Evolutionary conservation across 2,113 vertebrate species (phyloP), one percentile per base, ranked within the genome.

Genomic region (Eudorcas thomsonii): DNA sequence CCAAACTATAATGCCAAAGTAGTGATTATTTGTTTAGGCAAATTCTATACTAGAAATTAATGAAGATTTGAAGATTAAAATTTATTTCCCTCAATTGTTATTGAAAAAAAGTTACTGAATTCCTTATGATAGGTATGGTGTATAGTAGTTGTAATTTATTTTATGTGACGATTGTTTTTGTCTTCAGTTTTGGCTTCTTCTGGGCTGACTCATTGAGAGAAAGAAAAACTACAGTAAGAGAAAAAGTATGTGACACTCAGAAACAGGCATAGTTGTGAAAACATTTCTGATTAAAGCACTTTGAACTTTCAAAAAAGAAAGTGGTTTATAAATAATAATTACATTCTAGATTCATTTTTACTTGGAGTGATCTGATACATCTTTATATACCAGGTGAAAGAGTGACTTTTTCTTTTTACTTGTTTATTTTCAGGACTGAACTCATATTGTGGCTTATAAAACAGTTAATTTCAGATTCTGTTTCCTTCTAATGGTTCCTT

Each of bases 1-100:
- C 98, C 98, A 98, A 98, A 98, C 96, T 67, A 88, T 86, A 97
- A 97, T 93, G 98, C 98, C 98, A 98, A 98, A 98, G 87, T 86
- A 94, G 86, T 97, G 97, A 98, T 98, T 98, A 94, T 98, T 97
- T 98, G 97, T 97, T 98, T 91, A 98, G 96, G 94, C 91, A 95
- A 80, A 95, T 98, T 62, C 85, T 97, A 19, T 85, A 93, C 50
- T 83, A 91, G 98, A 96, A 97, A 97, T 97, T 98, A 97, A 85
- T 97, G 98, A 88, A 98, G 93, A 97, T 91, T 98, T 97, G 94
- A 94, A 97, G 93, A 96, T 98, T 83, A 94, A 96, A 82, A 97
- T 60, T 98, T 13, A 55, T 98, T 98, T 97, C 92, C 88, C 94
- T 95, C 77, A 93, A 54, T 91, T 93, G 33, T 97, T 98, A 84